Evolutionary conservation across 2,797 vertebrate species (phyloP).

Genomic region (Parauchenoglanis punctatus): DNA sequence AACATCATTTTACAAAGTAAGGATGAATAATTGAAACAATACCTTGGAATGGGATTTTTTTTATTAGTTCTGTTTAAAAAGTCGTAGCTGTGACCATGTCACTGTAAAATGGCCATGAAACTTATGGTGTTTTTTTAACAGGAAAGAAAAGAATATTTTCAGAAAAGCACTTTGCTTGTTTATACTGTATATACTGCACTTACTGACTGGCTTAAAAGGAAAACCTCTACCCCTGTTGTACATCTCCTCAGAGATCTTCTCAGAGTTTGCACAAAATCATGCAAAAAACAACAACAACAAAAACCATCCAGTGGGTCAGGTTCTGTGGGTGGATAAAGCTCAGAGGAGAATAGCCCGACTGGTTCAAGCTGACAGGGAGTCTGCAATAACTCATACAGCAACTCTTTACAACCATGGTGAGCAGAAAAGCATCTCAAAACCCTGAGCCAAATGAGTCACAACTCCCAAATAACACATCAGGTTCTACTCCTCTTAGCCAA

Average conservation of each 20-base stretch:
- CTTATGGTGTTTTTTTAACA: neutral
- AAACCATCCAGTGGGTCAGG: neutral
- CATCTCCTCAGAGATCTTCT: no score
- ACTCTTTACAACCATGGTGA: no score
- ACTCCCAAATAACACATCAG: neutral
- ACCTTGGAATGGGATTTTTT: neutral
- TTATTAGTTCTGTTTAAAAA: neutral
- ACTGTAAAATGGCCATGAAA: neutral
- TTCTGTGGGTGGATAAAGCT: neutral
- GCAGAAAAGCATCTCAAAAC: neutral
- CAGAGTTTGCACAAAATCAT: neutral
- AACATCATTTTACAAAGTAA: conserved; percentile 57
- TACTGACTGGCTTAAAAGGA: no score
- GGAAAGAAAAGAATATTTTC: neutral
- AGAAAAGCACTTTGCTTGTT: neutral
- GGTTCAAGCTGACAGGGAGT: neutral
- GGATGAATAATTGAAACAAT: conserved; percentile 53
- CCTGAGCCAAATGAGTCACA: neutral
- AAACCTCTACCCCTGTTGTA: no score
- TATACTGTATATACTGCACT: no score
- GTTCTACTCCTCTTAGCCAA: neutral
- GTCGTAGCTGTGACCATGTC: neutral
- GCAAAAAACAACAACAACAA: neutral
- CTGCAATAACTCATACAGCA: no score
- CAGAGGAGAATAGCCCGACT: neutral